These are phyloP conservation scores for Rugalucina vietnamica DNA, from an alignment of 2,888 invertebrate genomes.

Conservation along the genomic window DNA sequence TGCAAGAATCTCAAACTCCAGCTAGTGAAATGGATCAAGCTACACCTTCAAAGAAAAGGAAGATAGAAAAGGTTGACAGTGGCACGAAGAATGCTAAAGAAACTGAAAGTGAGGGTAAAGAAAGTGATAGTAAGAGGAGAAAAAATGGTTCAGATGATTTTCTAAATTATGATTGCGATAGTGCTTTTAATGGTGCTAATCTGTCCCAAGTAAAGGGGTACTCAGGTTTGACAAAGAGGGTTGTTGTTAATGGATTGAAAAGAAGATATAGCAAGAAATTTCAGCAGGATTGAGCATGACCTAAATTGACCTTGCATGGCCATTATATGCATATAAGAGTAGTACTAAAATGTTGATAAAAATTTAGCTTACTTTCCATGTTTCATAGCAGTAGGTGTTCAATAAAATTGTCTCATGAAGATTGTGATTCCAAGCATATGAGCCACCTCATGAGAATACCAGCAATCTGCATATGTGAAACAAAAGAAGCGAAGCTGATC, in stretches of 20 bases:
- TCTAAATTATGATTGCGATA: neutral
- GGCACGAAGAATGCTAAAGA: neutral
- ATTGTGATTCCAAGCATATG: too few relatives aligned
- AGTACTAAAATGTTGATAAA: too few relatives aligned
- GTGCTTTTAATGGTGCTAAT: neutral
- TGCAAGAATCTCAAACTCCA: neutral
- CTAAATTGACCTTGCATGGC: too few relatives aligned
- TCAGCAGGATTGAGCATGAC: too few relatives aligned
- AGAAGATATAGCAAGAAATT: neutral
- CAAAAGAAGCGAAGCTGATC: too few relatives aligned
- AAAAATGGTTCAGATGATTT: neutral
- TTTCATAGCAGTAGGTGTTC: too few relatives aligned
- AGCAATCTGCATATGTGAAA: too few relatives aligned
- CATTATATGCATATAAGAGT: too few relatives aligned
- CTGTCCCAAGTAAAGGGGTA: neutral
- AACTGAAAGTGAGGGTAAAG: neutral
- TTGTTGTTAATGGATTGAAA: neutral
- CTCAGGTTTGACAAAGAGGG: neutral
- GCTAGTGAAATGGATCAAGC: neutral
- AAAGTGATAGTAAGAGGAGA: neutral
- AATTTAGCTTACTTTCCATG: too few relatives aligned
- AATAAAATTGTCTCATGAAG: too few relatives aligned
- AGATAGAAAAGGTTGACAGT: neutral
- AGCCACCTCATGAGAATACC: too few relatives aligned
- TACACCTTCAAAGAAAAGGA: neutral